These are phyloP conservation scores for Allacma fusca DNA, from an alignment of 2,888 invertebrate genomes.

Conservation along the genomic window DNA sequence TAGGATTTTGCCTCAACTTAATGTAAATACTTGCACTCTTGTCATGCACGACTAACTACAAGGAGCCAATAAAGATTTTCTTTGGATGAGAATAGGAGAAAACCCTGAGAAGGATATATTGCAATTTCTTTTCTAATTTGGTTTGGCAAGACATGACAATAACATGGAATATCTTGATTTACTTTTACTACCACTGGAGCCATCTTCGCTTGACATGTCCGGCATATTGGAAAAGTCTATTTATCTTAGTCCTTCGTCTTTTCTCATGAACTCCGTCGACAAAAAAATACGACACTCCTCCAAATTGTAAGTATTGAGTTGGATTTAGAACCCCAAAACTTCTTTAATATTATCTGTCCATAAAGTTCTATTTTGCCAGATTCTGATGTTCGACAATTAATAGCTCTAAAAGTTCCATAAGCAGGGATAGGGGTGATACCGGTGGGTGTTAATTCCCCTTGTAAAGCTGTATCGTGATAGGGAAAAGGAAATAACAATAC, in stretches of 20 bases:
- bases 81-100: neutral
- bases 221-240: no score
- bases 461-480: neutral
- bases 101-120: neutral
- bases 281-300: no score
- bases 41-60: slow-evolving; percentile 1
- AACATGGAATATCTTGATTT: neutral
- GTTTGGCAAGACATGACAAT: neutral
- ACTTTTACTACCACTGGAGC: neutral
- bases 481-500: neutral
- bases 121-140: neutral
- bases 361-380: no score
- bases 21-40: slow-evolving; percentile 31
- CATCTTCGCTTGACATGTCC: neutral
- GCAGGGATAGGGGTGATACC: no score
- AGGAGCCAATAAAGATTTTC: slow-evolving; percentile 6
- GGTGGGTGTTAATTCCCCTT: no score
- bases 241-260: no score
- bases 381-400: no score
- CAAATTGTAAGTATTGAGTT: no score
- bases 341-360: no score
- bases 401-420: no score
- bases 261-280: no score
- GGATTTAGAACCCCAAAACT: no score
- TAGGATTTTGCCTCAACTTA: slow-evolving; percentile 25